A percentile compares a stretch with the other conserved stretches of the same genome.
Evolutionary conservation across 2,888 invertebrate genomes (phyloP).

Genomic region (Euzophera pinguis): DNA sequence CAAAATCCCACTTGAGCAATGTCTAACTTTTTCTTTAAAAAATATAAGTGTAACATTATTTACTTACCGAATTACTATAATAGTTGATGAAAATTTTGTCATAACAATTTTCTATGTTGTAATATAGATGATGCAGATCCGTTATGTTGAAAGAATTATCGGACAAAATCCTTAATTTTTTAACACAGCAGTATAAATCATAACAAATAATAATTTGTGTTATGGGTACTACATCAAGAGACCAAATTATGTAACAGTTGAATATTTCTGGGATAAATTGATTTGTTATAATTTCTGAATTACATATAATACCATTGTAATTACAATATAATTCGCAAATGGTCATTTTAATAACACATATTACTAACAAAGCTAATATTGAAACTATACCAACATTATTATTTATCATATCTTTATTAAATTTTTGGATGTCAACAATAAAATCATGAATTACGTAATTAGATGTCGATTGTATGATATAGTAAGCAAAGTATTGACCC

Average conservation of each 20-base stretch:
- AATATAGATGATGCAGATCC: not conserved
- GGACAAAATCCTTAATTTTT: not conserved
- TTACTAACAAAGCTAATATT: not conserved
- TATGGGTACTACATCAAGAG: not conserved
- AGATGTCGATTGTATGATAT: not conserved
- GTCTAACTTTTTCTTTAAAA: too few species aligned
- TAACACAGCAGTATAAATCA: not conserved
- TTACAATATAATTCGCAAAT: not conserved
- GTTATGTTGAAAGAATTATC: not conserved
- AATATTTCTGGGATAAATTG: not conserved
- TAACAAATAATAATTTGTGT: not conserved
- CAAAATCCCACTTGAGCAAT: too few species aligned
- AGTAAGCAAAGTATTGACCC: not conserved
- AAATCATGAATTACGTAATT: not conserved
- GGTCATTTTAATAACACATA: not conserved
- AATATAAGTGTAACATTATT: not conserved
- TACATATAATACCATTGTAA: not conserved
- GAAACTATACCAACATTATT: not conserved
- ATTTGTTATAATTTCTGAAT: not conserved
- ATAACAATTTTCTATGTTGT: not conserved
- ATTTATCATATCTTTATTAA: not conserved
- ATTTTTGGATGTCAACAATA: not conserved
- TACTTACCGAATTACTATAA: slow-evolving; percentile 1
- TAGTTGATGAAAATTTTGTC: not conserved
- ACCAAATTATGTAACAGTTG: not conserved